phyloP scores from a whole-genome alignment of 2,113 vertebrate genomes.

The Nematolebias whitei region DNA sequence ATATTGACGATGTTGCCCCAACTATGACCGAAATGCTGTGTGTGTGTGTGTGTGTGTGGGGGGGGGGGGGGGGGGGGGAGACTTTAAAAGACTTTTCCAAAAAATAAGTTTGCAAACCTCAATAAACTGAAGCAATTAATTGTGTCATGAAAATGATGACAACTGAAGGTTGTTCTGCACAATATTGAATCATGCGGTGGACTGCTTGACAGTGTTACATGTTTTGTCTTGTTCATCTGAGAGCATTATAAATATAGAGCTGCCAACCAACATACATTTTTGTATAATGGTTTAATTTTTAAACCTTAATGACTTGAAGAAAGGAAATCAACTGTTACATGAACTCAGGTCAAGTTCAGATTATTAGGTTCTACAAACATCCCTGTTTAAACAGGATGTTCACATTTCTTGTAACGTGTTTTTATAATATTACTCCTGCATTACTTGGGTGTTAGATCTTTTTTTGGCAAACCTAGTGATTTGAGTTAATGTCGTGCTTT shows the following conservation, averaged over 20 bases:
- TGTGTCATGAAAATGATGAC: not conserved
- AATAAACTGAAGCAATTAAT: too few species aligned
- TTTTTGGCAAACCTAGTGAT: constrained; percentile 28
- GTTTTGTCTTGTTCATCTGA: not conserved
- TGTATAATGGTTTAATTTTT: not conserved
- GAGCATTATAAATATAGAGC: not conserved
- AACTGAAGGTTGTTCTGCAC: not conserved
- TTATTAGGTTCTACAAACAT: constrained; percentile 25
- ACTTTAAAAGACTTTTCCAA: too few species aligned
- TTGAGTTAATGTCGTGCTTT: constrained; percentile 25
- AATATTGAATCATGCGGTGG: not conserved
- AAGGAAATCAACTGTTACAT: not conserved
- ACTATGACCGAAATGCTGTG: too few species aligned
- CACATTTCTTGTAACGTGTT: constrained; percentile 11
- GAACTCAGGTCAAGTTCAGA: constrained; percentile 14
- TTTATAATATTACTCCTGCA: constrained; percentile 4
- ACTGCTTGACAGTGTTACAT: not conserved
- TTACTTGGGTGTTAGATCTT: not conserved
- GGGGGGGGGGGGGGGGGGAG: too few species aligned
- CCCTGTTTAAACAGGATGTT: constrained; percentile 23
- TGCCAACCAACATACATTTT: not conserved
- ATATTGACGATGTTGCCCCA: not conserved
- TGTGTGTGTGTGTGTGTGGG: too few species aligned
- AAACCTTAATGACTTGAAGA: not conserved
- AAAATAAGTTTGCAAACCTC: too few species aligned